Conservation (phyloP, 2,888 invertebrate species). For the Polyommatus icarus region DNA sequence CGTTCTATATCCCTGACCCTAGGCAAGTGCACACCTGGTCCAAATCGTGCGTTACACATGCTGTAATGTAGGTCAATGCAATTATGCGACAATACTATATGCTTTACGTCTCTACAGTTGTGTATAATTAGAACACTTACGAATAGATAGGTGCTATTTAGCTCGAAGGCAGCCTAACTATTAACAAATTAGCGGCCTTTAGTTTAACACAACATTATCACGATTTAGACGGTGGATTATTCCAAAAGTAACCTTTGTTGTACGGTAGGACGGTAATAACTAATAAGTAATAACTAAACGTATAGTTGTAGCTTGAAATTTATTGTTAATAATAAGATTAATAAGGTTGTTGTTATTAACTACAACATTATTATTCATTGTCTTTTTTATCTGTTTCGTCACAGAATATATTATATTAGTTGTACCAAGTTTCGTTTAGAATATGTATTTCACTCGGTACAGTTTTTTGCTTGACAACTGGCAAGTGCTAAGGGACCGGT, state of each 20-base stretch:
- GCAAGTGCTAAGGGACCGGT: constrained; percentile 4
- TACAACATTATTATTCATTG: background rate
- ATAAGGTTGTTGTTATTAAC: too few species aligned
- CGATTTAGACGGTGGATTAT: background rate
- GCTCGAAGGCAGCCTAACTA: constrained; percentile 31
- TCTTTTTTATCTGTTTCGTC: too few species aligned
- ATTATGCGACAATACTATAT: constrained; percentile 43
- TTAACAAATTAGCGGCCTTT: background rate
- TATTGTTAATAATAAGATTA: background rate
- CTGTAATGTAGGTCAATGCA: constrained; percentile 75
- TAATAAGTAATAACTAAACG: background rate
- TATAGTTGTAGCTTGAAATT: background rate
- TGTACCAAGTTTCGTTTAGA: background rate
- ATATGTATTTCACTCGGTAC: background rate
- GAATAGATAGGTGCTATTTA: constrained; percentile 49
- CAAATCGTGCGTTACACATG: constrained; percentile 48
- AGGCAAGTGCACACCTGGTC: constrained; percentile 44
- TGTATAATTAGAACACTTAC: constrained; percentile 59
- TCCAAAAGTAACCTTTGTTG: background rate
- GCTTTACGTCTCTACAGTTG: constrained; percentile 52
- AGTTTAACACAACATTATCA: background rate
- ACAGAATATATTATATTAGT: too few species aligned
- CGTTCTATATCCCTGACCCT: constrained; percentile 36
- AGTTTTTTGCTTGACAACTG: background rate
- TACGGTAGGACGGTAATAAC: background rate